Base-by-base conservation (phyloP, 2,797 vertebrate species). In the Macroramphosus scolopax region DNA sequence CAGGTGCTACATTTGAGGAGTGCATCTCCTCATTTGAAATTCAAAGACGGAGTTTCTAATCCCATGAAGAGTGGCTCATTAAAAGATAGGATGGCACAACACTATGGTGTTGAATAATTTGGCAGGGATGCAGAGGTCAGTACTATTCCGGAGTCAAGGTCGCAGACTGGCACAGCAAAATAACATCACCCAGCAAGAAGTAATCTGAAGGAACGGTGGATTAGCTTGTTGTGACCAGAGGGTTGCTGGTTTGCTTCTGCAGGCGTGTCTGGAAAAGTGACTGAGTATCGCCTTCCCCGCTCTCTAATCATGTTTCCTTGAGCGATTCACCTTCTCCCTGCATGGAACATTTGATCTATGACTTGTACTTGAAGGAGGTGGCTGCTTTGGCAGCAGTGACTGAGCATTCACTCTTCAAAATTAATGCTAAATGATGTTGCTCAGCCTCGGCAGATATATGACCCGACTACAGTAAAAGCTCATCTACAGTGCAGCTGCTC, bases 241-340 rank as follows among this genome's bases (percentile, higher is more conserved):
- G 59, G 44, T 61, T 36, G 36, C 17, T 53, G 59, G 22, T 75
- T 75, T 35, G 34, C 35, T 46, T 64, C 3, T 55, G 35, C 61
- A 36, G 41, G 25, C 8, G 3, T 17, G 15, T 53, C 41, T 41
- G 63, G 36, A 52, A 51, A 51, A 53, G 17, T 36, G 35, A 24
- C n/a, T 13, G 36, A 33, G 14, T 18, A 20, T 51, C 5, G 0
- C 36, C 47, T 28, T 40, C 20, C 2, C 25, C n/a, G 6, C 33
- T 13, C 45, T 40, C 44, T 25, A 53, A 75, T 78, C 38, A 75
- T 17, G 16, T 60, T 45, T 34, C 65, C 67, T 69, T 63, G 57
- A 72, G 58, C 42, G 60, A 66, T 50, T 40, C 58, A 29, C 17
- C n/a, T 34, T 50, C 37, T 38, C 54, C 35, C n/a, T n/a, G n/a